phyloP scores from a whole-genome alignment of 2,113 vertebrate species.

The Chaetorhynchus papuensis region DNA sequence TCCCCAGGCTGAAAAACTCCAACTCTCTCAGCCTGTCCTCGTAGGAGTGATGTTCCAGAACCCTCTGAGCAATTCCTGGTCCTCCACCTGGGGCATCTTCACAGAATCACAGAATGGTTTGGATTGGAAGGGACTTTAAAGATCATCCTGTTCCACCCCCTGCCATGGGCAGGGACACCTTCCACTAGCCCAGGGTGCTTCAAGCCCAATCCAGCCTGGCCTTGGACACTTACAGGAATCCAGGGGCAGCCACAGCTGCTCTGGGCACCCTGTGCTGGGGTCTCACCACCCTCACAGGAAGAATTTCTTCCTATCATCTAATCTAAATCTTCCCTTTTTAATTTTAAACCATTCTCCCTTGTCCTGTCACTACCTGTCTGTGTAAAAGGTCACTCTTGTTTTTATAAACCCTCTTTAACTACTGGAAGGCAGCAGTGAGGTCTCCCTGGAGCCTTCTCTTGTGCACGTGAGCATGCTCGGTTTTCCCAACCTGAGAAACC shows the following conservation, averaged over 20 bases:
- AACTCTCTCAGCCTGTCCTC: neutral
- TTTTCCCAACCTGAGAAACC: neutral
- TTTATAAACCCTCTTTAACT: no score
- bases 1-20: neutral
- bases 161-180: neutral
- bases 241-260: neutral
- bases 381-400: neutral
- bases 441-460: neutral
- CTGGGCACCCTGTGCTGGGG: fast-evolving
- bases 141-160: fast-evolving
- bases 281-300: fast-evolving
- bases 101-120: neutral
- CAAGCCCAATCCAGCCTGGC: fast-evolving
- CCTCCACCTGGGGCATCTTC: neutral
- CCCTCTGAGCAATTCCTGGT: neutral
- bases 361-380: fast-evolving
- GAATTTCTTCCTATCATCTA: neutral
- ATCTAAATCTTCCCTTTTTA: neutral
- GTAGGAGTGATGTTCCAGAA: neutral
- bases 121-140: neutral
- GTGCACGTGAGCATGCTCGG: neutral
- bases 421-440: neutral
- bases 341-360: neutral
- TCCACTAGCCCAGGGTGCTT: fast-evolving
- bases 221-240: fast-evolving